Evolutionary conservation across 2,888 invertebrate genomes (phyloP), one percentile per base, ranked within the genome.

Genomic region (Ormyrus nitidulus): DNA sequence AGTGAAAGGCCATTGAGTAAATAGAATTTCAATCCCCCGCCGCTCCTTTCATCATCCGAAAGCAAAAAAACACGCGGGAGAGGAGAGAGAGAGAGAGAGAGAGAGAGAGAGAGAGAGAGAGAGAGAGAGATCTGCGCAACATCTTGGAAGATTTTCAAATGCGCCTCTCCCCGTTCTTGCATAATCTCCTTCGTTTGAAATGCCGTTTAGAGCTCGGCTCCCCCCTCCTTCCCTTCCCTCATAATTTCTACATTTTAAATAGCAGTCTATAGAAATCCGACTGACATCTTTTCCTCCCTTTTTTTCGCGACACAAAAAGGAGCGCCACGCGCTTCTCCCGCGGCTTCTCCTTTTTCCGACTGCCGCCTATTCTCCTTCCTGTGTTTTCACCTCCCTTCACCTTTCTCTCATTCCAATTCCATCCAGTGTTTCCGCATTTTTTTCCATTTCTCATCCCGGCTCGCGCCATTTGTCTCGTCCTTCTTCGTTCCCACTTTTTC

Each of bases 211-310:
- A 70, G 65, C 62, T 62, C 68, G 61, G 49, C 51, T 34, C 8
- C 65, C 59, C 34, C 34, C 34, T 3, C 34, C 34, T 3, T 4
- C 34, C 34, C 34, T 34, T 34, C 34, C 70, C 56, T 80, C 73
- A 70, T 80, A 80, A 80, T 80, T 80, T 69, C 73, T 64, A 34
- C 69, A 48, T 73, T 80, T 80, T 80, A 80, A 77, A 73, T 73
- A 73, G 64, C 62, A 79, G 74, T 74, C 74, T 11, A 79, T 74
- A 79, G 74, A 79, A 79, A 73, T 79, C 53, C 62, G 74, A 70
- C 79, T 74, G 79, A 79, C 79, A 74, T 69, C 64, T 74, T 70
- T 70, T 70, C 19, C 62, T 61, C 48, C 6, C 49, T 54, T 48
- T 53, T 53, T 62, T 64, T 34, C 44, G 34, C 13, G 48, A 34